Base-by-base conservation (phyloP, 2,888 invertebrate genomes). In the Apamea epomidion region DNA sequence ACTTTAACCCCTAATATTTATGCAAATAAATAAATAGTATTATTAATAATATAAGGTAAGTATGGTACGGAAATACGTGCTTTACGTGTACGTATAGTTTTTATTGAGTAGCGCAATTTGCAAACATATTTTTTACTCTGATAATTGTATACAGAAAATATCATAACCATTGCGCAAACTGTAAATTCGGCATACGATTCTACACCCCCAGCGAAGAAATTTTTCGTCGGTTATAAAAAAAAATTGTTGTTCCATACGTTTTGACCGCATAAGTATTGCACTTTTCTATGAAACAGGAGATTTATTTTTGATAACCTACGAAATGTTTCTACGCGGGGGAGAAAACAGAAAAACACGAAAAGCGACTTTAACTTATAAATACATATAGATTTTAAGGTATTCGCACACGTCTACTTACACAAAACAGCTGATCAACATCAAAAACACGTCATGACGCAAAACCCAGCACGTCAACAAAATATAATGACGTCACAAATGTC, bases 401-500 rank as follows among this genome's bases (percentile, higher is more conserved):
- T 75, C 1, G 1, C 42, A 65, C 37, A 51, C n/a, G 5, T 54
- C 12, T 5, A 45, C 16, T 18, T 18, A 21, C 48, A 58, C 25
- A 73, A 42, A 58, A 42, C 18, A 60, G 45, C 58, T 67, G 51
- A 68, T 25, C 42, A 54, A 76, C 64, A n/a, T 6, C n/a, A 32
- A 82, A 76, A 70, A 21, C 51, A 29, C 51, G 21, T 1, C 1
- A 25, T 60, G 48, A 81, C 67, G 67, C 18, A 25, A 32, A n/a
- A 16, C 37, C 21, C 16, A 25, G 0, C 8, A 72, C 72, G 54
- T 73, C 72, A 69, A 54, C 60, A 62, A 75, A 64, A 58, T 29
- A 32, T 18, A 16, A 37, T 76, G 79, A 85, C 87, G 85, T 87
- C 80, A 80, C n/a, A 45, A 37, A 51, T 4, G 29, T 18, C n/a